Evolutionary conservation across 2,113 vertebrate genomes (phyloP).

Genomic region (Tenrec ecaudatus): DNA sequence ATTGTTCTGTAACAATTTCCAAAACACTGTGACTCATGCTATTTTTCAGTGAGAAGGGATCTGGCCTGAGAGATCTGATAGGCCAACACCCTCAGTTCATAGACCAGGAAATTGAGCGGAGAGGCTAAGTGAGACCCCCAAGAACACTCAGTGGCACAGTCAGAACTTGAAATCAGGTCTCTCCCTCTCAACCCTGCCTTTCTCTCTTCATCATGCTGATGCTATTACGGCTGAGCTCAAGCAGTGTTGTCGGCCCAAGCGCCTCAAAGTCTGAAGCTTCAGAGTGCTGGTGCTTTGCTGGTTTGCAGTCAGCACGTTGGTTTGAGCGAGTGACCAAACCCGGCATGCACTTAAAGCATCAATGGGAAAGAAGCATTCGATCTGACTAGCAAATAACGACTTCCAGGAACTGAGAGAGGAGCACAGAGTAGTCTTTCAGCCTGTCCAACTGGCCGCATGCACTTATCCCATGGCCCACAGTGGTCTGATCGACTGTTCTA

Average conservation of each 20-base stretch:
- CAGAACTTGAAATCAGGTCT: neutral
- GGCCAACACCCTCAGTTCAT: neutral
- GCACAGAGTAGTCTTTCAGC: neutral
- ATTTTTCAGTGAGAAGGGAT: neutral
- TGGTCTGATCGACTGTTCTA: slow-evolving; percentile 40
- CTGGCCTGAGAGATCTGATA: neutral
- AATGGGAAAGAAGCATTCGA: neutral
- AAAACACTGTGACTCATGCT: neutral
- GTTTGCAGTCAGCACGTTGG: neutral
- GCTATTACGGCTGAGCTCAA: neutral
- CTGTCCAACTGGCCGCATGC: neutral
- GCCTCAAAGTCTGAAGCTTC: neutral
- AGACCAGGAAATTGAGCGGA: slow-evolving; percentile 15
- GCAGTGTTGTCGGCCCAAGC: neutral
- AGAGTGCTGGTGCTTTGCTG: neutral
- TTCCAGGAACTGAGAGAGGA: slow-evolving; percentile 8
- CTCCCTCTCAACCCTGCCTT: neutral
- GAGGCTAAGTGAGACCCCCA: neutral
- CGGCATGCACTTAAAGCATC: slow-evolving; percentile 22
- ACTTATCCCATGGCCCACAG: neutral
- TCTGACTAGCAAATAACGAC: neutral
- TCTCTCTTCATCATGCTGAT: no score
- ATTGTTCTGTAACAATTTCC: slow-evolving; percentile 6
- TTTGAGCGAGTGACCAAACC: neutral
- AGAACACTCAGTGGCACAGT: neutral